Percentiles rank a stretch among this genome's conserved stretches.
Conservation (phyloP, 1,140 invertebrate genomes). For the Drepana arcuata region DNA sequence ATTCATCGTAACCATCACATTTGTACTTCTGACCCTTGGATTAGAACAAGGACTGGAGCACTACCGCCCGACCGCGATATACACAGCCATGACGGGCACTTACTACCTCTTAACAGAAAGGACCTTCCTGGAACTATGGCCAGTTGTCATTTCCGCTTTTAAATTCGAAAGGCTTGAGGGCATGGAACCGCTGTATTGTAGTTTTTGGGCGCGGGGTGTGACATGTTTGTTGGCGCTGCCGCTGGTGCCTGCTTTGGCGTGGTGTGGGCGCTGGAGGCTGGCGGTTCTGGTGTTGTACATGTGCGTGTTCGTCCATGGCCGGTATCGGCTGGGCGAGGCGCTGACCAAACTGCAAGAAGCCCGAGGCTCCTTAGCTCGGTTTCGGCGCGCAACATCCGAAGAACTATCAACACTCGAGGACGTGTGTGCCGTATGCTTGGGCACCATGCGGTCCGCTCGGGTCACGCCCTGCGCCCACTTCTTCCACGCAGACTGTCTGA, state of each 20-base stretch:
- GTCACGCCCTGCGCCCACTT: slow-evolving; percentile 84
- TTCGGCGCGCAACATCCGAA: slow-evolving; percentile 75
- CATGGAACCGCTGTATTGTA: slow-evolving; percentile 78
- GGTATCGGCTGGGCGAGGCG: slow-evolving; percentile 74
- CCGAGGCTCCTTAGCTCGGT: slow-evolving; percentile 74
- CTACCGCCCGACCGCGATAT: slow-evolving; percentile 78
- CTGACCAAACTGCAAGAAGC: slow-evolving; percentile 73
- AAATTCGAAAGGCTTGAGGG: slow-evolving; percentile 77
- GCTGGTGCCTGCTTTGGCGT: slow-evolving; percentile 67
- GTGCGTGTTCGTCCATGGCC: slow-evolving; percentile 78
- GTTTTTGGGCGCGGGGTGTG: slow-evolving; percentile 74
- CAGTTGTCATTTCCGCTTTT: slow-evolving; percentile 70
- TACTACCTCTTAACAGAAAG: slow-evolving; percentile 84
- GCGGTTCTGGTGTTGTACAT: slow-evolving; percentile 75
- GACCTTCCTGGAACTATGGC: slow-evolving; percentile 78
- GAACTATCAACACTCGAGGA: slow-evolving; percentile 81
- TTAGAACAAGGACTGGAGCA: slow-evolving; percentile 82
- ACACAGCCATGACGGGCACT: slow-evolving; percentile 76
- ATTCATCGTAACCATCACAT: slow-evolving; percentile 85
- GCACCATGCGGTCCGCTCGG: slow-evolving; percentile 77
- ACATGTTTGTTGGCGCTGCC: slow-evolving; percentile 74
- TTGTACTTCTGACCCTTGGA: slow-evolving; percentile 82
- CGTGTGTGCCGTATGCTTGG: slow-evolving; percentile 83
- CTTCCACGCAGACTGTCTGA: slow-evolving; percentile 83
- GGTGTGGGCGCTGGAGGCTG: slow-evolving; percentile 73